A percentile compares a stretch with the other conserved stretches of the same genome.
Conservation (phyloP, 2,113 vertebrate genomes). For the Hydrochoerus hydrochaeris region DNA sequence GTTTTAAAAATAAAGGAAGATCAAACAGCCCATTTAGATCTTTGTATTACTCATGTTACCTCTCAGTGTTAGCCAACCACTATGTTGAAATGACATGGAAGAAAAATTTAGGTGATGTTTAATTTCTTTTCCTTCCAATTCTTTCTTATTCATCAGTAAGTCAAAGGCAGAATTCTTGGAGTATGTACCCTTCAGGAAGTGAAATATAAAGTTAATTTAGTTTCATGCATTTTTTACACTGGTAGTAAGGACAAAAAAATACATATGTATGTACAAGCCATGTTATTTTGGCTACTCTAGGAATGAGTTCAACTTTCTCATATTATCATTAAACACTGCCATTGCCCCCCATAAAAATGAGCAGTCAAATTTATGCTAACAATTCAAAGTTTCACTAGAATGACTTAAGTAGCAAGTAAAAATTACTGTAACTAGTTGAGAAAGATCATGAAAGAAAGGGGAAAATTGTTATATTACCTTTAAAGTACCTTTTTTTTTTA, state of each 20-base stretch:
- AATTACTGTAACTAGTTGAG: neutral
- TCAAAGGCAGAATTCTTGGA: neutral
- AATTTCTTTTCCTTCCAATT: neutral
- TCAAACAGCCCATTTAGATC: neutral
- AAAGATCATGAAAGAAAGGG: neutral
- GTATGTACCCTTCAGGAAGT: too few species aligned
- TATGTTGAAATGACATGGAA: neutral
- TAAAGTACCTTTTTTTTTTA: neutral
- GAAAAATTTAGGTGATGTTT: neutral
- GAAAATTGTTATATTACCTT: neutral
- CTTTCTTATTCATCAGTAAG: neutral
- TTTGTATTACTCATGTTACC: neutral
- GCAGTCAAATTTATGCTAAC: neutral
- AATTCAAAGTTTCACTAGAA: neutral
- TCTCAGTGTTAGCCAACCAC: neutral
- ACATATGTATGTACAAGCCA: neutral
- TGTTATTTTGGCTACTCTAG: neutral
- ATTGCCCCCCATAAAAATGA: neutral
- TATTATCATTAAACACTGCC: neutral
- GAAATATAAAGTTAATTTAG: neutral
- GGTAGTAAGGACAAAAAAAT: neutral
- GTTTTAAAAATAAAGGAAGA: neutral
- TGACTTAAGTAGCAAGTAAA: neutral
- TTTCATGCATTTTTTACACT: neutral
- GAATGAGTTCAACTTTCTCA: neutral